Conservation (phyloP, 2,888 invertebrate genomes). For the Trichogramma dendrolimi region DNA sequence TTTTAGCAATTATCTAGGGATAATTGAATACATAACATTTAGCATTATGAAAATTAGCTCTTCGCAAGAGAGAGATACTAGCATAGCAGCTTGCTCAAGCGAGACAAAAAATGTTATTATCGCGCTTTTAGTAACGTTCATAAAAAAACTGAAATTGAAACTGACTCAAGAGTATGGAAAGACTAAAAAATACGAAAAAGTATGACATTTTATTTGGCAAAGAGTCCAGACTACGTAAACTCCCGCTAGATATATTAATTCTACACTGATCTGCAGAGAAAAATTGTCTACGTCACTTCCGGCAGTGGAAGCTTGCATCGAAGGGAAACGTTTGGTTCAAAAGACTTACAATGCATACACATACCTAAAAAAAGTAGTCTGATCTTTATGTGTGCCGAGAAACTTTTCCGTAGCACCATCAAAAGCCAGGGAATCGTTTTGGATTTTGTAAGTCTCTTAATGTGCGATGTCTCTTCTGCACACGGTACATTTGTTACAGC, state of each 20-base stretch:
- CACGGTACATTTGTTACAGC: no score
- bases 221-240: conserved; percentile 8
- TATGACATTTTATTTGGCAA: conserved; percentile 16
- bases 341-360: neutral
- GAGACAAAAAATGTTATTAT: no score
- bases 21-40: no score
- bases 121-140: no score
- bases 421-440: conserved; percentile 12
- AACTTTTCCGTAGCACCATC: conserved; percentile 15
- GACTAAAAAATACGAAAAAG: conserved; percentile 14
- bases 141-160: neutral
- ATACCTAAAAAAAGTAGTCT: conserved; percentile 3
- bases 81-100: no score
- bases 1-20: no score
- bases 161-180: neutral
- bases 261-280: conserved; percentile 16
- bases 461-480: neutral
- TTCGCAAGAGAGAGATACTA: no score
- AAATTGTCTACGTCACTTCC: conserved; percentile 32
- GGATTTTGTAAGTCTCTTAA: conserved; percentile 4
- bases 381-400: conserved; percentile 18
- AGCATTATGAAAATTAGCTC: no score
- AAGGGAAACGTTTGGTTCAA: conserved; percentile 28
- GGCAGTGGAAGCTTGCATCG: conserved; percentile 15
- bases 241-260: neutral